A percentile compares a stretch with the other conserved stretches of the same genome.
These are phyloP conservation scores for Ptychodera flava DNA, from an alignment of 35 echinoderm and acorn worm species.

Conservation along the genomic window DNA sequence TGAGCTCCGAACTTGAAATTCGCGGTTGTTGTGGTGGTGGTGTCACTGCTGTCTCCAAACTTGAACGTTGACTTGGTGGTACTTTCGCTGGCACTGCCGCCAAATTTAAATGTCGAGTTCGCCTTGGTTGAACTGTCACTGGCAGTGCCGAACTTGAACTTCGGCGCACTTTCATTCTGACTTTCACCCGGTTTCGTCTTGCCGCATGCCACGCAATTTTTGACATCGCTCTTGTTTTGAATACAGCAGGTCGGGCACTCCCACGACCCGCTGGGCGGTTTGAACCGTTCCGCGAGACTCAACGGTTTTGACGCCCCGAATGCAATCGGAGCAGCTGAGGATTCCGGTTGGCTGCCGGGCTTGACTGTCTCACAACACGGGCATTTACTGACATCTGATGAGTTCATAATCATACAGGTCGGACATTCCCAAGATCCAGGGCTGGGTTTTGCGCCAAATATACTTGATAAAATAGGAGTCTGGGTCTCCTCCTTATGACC, in stretches of 20 bases:
- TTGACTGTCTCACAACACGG: constrained; percentile 24
- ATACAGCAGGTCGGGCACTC: constrained; percentile 55
- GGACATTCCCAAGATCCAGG: neutral
- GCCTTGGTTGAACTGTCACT: neutral
- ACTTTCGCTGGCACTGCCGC: neutral
- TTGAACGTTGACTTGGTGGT: neutral
- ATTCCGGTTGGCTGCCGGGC: neutral
- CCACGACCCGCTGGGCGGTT: constrained; percentile 54
- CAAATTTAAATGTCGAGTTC: neutral
- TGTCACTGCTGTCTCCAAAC: neutral
- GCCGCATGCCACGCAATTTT: constrained; percentile 46
- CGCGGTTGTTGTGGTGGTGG: neutral
- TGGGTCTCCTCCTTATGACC: neutral
- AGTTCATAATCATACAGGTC: constrained; percentile 18
- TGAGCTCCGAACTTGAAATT: neutral
- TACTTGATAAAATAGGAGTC: neutral
- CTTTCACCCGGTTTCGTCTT: constrained; percentile 32
- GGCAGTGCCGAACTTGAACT: neutral
- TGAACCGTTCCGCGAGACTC: constrained; percentile 56
- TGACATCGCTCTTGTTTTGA: constrained; percentile 38
- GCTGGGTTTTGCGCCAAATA: neutral
- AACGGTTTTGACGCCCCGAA: neutral
- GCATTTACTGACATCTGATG: constrained; percentile 7
- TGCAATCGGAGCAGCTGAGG: neutral
- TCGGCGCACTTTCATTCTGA: neutral